Conservation (phyloP, 2,888 invertebrate genomes). For the Lycocerus yunnanus region DNA sequence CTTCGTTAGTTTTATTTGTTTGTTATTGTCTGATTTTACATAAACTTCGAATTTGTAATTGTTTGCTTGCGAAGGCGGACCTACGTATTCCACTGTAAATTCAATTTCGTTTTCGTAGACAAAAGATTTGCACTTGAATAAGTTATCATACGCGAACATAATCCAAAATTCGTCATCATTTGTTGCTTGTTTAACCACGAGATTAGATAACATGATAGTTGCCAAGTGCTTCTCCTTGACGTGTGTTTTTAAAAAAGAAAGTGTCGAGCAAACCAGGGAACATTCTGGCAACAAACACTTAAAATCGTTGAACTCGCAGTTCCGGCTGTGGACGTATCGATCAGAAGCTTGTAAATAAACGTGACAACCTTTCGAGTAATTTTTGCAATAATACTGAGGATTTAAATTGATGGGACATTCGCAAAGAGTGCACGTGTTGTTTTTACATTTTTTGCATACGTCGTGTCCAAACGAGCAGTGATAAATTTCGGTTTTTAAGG, state of each 20-base stretch:
- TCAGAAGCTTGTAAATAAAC: conserved; percentile 33
- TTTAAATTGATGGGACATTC: conserved; percentile 35
- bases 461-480: conserved; percentile 41
- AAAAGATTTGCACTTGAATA: conserved; percentile 44
- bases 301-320: conserved; percentile 42
- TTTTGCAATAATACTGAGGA: conserved; percentile 40
- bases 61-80: conserved; percentile 38
- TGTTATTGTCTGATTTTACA: conserved; percentile 11
- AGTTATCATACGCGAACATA: conserved; percentile 38
- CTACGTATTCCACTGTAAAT: conserved; percentile 42
- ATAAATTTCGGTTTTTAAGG: conserved; percentile 27
- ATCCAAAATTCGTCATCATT: conserved; percentile 40
- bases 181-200: conserved; percentile 32
- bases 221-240: conserved; percentile 36
- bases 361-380: conserved; percentile 41
- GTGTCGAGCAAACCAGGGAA: conserved; percentile 22
- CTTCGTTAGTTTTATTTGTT: conserved; percentile 14
- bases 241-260: conserved; percentile 36
- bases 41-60: conserved; percentile 39
- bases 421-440: conserved; percentile 40
- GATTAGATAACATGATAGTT: conserved; percentile 32
- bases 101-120: conserved; percentile 42
- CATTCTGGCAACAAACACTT: conserved; percentile 41
- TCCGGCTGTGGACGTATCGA: conserved; percentile 38
- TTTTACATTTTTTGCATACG: conserved; percentile 40